Percentiles rank a stretch among this genome's conserved stretches.
Conservation (phyloP, 2,797 vertebrate species). For the Vultur gryphus region DNA sequence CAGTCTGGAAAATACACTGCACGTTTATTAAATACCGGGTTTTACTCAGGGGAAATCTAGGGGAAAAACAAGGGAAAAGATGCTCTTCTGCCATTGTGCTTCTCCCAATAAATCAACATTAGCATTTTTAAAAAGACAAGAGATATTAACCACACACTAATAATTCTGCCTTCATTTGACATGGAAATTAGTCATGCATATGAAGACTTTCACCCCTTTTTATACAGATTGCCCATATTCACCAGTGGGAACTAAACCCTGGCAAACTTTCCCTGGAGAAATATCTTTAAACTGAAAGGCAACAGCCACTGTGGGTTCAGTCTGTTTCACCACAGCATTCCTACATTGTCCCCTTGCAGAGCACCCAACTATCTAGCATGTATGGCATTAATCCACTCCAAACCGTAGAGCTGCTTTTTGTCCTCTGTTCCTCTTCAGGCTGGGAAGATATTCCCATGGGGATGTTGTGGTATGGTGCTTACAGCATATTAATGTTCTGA, state of each 20-base stretch:
- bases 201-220: background rate
- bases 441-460: background rate
- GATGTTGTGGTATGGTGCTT: fast-evolving
- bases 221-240: background rate
- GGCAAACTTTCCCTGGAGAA: background rate
- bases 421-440: background rate
- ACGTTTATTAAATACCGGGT: background rate
- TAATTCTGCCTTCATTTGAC: background rate
- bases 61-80: background rate
- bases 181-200: background rate
- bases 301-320: background rate
- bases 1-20: background rate
- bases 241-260: background rate
- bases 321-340: background rate
- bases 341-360: background rate
- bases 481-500: background rate
- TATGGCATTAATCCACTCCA: background rate
- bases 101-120: background rate
- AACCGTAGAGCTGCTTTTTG: background rate
- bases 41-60: background rate
- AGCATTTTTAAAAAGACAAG: background rate
- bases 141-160: background rate
- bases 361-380: fast-evolving
- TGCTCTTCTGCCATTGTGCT: background rate
- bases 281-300: background rate